Base-by-base conservation (phyloP, 2,797 vertebrate genomes). In the Diplodus puntazzo region DNA sequence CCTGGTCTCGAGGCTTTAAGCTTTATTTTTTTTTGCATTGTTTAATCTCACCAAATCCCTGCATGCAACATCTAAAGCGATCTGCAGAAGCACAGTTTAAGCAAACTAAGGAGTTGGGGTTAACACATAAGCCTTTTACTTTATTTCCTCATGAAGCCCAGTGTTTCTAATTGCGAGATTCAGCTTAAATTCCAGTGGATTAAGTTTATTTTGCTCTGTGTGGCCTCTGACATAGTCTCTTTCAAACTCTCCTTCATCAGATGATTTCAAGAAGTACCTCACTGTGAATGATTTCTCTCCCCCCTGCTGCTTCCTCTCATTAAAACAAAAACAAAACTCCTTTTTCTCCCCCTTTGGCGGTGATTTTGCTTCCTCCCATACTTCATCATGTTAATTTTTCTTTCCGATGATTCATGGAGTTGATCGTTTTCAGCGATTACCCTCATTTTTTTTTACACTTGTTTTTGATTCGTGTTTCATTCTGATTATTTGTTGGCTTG, bases 41-140 rank as follows among this genome's bases (percentile, higher is more conserved):
- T 70, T 65, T 75, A 57, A 87, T 73, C 71, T 71, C 34, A 65
- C 12, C 5, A 57, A 70, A 75, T 69, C 63, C 78, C 76, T 34
- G 39, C 10, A 14, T 27, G 21, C 25, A 30, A 68, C 46, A 60
- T 79, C 65, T 77, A 8, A 61, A 18, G 60, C 20, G 5, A 52
- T 49, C 46, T 48, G 53, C n/a, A 34, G 25, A 50, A 74, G 75
- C 53, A 59, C 27, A 59, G 49, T 75, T 78, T 54, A 72, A 67
- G 79, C 23, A 62, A 62, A 75, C 73, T 39, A 68, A 64, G 2
- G 2, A 60, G 18, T 60, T 64, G 4, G 45, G 46, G 27, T 58
- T 54, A 50, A 55, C 45, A 16, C 18, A 10, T 46, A 64, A 75
- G 39, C 48, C 46, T 68, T 23, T 54, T 9, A 34, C 23, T 77